phyloP scores from a whole-genome alignment of 2,797 vertebrate genomes.

The Syngnathus acus region DNA sequence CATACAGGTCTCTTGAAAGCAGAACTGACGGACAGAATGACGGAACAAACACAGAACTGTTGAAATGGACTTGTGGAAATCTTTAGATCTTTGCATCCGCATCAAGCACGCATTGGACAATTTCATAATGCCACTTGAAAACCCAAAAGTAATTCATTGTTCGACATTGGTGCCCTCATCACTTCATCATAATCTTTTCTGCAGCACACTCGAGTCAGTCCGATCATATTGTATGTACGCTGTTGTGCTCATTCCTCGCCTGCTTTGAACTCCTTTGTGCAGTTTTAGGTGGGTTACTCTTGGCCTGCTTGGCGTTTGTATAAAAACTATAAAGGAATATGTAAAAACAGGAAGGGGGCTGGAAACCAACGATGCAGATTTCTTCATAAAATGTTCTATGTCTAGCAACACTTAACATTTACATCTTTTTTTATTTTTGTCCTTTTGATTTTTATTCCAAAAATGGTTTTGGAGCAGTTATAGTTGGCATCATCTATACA shows the following conservation, averaged over 20 bases:
- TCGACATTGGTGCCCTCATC: constrained; percentile 25
- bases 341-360: constrained; percentile 63
- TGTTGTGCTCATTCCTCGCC: constrained; percentile 40
- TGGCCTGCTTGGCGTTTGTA: constrained; percentile 71
- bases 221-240: constrained; percentile 41
- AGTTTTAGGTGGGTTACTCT: constrained; percentile 63
- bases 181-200: constrained; percentile 5
- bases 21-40: constrained; percentile 74
- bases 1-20: constrained; percentile 74
- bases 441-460: constrained; percentile 73
- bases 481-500: constrained; percentile 99
- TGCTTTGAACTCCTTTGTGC: constrained; percentile 54
- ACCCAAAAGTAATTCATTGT: constrained; percentile 44
- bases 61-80: constrained; percentile 59
- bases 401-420: constrained; percentile 98
- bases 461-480: constrained; percentile 91
- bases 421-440: constrained; percentile 68
- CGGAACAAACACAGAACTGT: constrained; percentile 67
- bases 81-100: constrained; percentile 10
- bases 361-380: constrained; percentile 75
- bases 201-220: constrained; percentile 21
- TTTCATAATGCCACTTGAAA: constrained; percentile 53
- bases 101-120: constrained; percentile 36
- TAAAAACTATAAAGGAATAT: constrained; percentile 73
- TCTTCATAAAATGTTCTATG: constrained; percentile 91